A percentile compares a stretch with the other conserved stretches of the same genome.
phyloP scores from a whole-genome alignment of 2,797 vertebrate genomes.

The Gadopsis bispinosus region DNA sequence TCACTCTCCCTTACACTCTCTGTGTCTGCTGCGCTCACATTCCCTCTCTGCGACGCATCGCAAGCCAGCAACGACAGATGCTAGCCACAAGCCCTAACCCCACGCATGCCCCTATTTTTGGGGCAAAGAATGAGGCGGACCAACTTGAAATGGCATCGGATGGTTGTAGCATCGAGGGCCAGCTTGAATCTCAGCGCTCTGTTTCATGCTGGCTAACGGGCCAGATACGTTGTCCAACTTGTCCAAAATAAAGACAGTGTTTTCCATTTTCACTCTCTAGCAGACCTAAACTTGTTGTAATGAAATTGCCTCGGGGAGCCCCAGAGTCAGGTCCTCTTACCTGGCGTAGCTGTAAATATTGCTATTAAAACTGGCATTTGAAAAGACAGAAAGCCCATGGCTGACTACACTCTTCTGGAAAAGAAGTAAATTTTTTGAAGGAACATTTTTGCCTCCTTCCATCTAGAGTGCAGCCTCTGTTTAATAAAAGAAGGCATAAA shows the following conservation, averaged over 20 bases:
- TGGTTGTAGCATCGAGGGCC: conserved; percentile 45
- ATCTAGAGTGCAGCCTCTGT: conserved; percentile 41
- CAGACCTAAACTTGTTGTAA: conserved; percentile 1
- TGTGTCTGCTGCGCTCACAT: conserved; percentile 82
- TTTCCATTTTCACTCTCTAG: conserved; percentile 29
- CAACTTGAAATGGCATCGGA: conserved; percentile 76
- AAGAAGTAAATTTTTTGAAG: background rate
- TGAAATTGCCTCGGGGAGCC: background rate
- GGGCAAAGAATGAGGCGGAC: conserved; percentile 78
- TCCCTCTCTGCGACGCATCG: conserved; percentile 85
- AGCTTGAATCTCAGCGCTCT: conserved; percentile 24
- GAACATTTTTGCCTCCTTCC: conserved; percentile 18
- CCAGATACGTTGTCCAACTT: background rate
- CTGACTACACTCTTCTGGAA: background rate
- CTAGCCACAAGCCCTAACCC: conserved; percentile 79
- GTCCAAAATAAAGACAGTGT: conserved; percentile 14
- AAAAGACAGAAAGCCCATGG: background rate
- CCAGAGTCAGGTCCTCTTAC: background rate
- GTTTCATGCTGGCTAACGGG: conserved; percentile 10
- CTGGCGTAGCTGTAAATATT: conserved; percentile 14
- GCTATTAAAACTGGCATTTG: conserved; percentile 15
- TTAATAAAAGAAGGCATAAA: conserved; percentile 60
- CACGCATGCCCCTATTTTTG: conserved; percentile 80
- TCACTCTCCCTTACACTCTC: conserved; percentile 60
- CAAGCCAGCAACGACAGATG: conserved; percentile 94